Base-by-base conservation (phyloP, 2,797 vertebrate species). In the Sebastes glaucus region DNA sequence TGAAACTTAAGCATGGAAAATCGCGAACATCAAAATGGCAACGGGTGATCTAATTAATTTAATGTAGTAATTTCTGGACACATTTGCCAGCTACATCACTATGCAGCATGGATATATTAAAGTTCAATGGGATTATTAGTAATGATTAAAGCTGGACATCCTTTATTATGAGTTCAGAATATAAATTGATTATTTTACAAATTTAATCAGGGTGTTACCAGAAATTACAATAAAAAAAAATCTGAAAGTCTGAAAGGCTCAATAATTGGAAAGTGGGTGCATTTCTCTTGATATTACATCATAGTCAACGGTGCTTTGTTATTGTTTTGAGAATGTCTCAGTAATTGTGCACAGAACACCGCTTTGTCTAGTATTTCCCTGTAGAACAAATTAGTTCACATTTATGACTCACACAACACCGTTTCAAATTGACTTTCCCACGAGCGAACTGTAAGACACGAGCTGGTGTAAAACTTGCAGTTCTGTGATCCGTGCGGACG, bases 401-500 rank as follows among this genome's bases (percentile, higher is more conserved):
- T 61, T 52, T 64, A 65, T 33, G 72, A 64, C 61, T 78, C 71
- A 63, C 65, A 38, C 59, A 56, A 35, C 25, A 46, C 10, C 4
- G 2, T 11, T 68, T 77, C 11, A 64, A 82, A 78, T 7, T n/a
- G 46, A 80, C 33, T 62, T 80, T 82, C 76, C 76, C 84, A 77
- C 11, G 56, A 74, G 76, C 9, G 1, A 72, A 32, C 61, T n/a
- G n/a, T 7, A 52, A 82, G 76, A 57, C 60, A 56, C 3, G 4
- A 75, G 33, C 61, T 5, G 3, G 14, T 22, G 80, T 25, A 22
- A 67, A 79, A 82, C 57, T 7, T 30, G 53, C 38, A 49, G 56
- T 23, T 67, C 70, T 18, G 32, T 67, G 57, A 86, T 77, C 74
- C 18, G 2, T 22, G 30, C 3, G 57, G 68, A 86, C 61, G 10